Conservation (phyloP, 2,113 vertebrate genomes). For the Poeciliopsis occidentalis region DNA sequence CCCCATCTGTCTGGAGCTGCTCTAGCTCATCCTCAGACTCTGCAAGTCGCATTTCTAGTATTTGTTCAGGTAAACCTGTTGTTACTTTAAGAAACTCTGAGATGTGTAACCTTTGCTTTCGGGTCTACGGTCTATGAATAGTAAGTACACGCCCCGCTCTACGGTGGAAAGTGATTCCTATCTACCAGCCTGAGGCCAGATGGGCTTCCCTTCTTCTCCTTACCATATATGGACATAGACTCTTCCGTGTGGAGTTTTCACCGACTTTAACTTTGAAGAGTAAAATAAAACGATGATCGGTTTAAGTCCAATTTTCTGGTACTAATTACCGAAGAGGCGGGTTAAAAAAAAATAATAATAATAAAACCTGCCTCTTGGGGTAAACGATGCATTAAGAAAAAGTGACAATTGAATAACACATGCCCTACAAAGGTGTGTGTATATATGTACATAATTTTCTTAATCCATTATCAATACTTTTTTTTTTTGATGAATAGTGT, state of each 20-base stretch:
- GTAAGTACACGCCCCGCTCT: not conserved
- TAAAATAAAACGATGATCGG: not conserved
- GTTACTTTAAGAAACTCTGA: not conserved
- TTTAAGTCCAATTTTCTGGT: no score
- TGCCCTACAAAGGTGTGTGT: no score
- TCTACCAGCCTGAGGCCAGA: not conserved
- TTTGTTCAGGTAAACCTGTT: not conserved
- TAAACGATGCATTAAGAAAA: no score
- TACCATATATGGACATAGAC: not conserved
- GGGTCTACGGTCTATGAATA: not conserved
- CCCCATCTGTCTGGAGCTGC: conserved; percentile 3
- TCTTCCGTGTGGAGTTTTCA: not conserved
- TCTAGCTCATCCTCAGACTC: conserved; percentile 41
- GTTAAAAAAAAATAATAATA: no score
- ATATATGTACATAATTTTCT: no score
- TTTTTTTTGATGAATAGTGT: no score
- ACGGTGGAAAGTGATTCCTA: not conserved
- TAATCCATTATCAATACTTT: no score
- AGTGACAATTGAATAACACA: no score
- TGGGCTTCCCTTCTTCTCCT: not conserved
- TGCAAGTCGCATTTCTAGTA: conserved; percentile 31
- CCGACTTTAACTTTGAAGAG: not conserved
- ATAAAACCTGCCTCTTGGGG: no score
- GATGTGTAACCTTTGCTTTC: not conserved
- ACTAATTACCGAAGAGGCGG: no score